phyloP scores from a whole-genome alignment of 2,888 invertebrate genomes.

The Himalopsyche anomala region DNA sequence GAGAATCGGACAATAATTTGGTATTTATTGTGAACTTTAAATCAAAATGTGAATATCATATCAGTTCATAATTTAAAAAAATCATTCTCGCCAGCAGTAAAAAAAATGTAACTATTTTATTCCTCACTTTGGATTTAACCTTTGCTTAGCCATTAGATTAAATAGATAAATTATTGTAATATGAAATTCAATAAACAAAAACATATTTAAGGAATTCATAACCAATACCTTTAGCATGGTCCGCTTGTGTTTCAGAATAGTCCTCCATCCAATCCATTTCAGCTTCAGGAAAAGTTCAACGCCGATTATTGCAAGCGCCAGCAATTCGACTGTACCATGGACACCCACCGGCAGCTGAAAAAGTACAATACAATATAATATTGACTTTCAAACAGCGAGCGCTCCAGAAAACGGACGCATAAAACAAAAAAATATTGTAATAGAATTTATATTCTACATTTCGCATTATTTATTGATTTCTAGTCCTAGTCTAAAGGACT shows the following conservation, averaged over 20 bases:
- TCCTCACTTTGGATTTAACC: too few species aligned
- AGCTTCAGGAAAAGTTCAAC: conserved; percentile 87
- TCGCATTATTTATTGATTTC: too few species aligned
- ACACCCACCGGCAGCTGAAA: conserved; percentile 85
- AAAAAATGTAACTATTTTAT: too few species aligned
- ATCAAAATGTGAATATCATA: too few species aligned
- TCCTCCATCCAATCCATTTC: conserved; percentile 90
- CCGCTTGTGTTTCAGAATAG: conserved; percentile 89
- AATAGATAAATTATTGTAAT: neutral
- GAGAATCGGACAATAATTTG: too few species aligned
- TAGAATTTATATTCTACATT: too few species aligned
- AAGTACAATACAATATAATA: neutral
- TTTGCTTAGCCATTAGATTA: too few species aligned
- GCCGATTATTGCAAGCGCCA: conserved; percentile 85
- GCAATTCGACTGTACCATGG: conserved; percentile 88
- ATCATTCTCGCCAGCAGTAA: too few species aligned
- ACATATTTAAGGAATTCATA: conserved; percentile 13
- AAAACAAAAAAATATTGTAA: too few species aligned
- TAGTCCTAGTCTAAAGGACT: too few species aligned
- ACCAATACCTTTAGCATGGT: conserved; percentile 87
- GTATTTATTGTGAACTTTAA: too few species aligned
- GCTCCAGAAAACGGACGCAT: neutral
- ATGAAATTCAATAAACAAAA: neutral
- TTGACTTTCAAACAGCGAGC: neutral
- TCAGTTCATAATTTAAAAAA: too few species aligned